Base-by-base conservation (phyloP, 37 sponge, comb jelly and placozoan genomes). In the Eunapius fragilis region DNA sequence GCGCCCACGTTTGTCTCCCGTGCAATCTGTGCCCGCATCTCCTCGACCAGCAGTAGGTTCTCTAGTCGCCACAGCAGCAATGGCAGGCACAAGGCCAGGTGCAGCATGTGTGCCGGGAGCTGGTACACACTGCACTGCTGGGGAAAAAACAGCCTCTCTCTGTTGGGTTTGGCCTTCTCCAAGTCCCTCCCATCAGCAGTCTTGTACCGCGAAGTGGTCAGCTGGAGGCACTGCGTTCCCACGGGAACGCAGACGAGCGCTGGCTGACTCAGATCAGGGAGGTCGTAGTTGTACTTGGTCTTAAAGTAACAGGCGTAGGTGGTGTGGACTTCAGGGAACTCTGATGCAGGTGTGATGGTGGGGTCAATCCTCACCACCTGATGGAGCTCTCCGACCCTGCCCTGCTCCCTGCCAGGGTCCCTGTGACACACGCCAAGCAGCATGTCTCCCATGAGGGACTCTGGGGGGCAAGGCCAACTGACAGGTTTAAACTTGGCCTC, bases 31-130 rank as follows among this genome's bases (percentile, higher is more conserved):
- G 25, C 69, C 0, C 84, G 77, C 24, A 98, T 86, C 31, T 92
- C 89, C 26, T 94, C 69, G 0, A 87, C 86, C 25, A 76, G 30
- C n/a, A 97, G 85, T 25, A 90, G 41, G 33, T 90, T 76, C 81
- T 99, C 99, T 25, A 97, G 1, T 28, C 99, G 38, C 88, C 91
- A 97, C 30, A 99, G 72, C 34, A 97, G 37, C 2, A 96, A 93
- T 0, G 97, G 99, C n/a, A 99, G 70, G 71, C 93, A 93, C 31
- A 81, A 75, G 31, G 68, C 69, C 3, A 92, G 76, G 35, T 87
- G 87, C 87, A 81, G 88, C 30, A 95, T 32, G 74, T 78, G 76
- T 13, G 87, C 81, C 0, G 89, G 82, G 31, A 98, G 48, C 27
- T 89, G 91, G 31, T 88, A 85, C 34, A 92, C 85, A 7, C 68